Evolutionary conservation across 1,140 invertebrate species (phyloP), one percentile per base, ranked within the genome.

Genomic region (Caenorhabditis brenneri): DNA sequence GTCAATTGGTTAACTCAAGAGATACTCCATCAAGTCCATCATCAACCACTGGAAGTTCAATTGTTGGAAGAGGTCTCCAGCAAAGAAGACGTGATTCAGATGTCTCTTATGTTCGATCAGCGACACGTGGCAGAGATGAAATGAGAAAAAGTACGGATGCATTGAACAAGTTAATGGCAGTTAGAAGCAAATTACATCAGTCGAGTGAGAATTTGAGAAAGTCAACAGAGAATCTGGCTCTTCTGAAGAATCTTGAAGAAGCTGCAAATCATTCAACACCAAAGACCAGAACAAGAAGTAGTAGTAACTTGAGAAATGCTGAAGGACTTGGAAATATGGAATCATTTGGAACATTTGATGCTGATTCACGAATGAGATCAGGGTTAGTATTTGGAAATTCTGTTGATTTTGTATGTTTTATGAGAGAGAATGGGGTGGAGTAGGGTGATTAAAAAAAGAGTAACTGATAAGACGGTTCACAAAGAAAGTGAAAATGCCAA

Each of bases 81-180:
- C 80, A 81, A 15, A 55, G 42, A 39, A 24, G 55, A n/a, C 80
- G 80, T 31, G 55, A 48, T 82, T 83, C 65, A 83, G 82, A 65
- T 74, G 42, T 79, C 39, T 53, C 58, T 0, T 51, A 83, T 79
- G 82, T 83, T n/a, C 31, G 65, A 79, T 79, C 51, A 74, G 36
- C 69, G 49, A 80, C 48, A 58, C 79, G 51, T 53, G 79, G 51
- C 9, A 22, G 82, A 80, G 42, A 79, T 42, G 82, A 83, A 48
- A 79, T 80, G 51, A 79, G 82, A 31, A 83, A 83, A 24, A 83
- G 82, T 33, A 83, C 82, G 27, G 82, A 83, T 33, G 82, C 82
- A 7, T 39, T 83, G 69, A 83, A 83, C 24, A 83, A 79, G 24
- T 22, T 83, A 3, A 65, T 65, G 31, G 82, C 82, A 16, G 58